phyloP scores from a whole-genome alignment of 2,888 invertebrate genomes.

The Orgyia antiqua region DNA sequence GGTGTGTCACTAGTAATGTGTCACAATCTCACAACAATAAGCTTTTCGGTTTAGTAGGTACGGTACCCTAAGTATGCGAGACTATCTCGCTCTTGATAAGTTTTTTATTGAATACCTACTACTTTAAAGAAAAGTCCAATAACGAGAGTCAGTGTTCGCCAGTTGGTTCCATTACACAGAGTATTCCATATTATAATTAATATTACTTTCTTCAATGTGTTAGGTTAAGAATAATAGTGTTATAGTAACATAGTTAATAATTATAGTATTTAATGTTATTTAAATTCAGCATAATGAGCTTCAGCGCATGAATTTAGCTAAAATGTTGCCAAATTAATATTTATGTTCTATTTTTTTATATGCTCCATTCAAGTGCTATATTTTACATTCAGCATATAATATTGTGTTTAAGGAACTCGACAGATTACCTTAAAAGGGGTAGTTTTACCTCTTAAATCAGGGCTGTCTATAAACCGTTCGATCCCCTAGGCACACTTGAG shows the following conservation, averaged over 20 bases:
- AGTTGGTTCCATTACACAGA: slow-evolving; percentile 15
- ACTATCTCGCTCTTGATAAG: too few relatives aligned
- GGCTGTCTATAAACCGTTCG: too few relatives aligned
- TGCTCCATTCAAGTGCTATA: slow-evolving; percentile 8
- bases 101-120: too few relatives aligned
- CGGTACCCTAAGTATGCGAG: too few relatives aligned
- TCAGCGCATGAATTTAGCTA: slow-evolving; percentile 28
- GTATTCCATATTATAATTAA: slow-evolving; percentile 42
- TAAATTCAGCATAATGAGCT: slow-evolving; percentile 24
- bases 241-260: slow-evolving; percentile 26
- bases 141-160: slow-evolving; percentile 13
- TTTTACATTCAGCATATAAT: slow-evolving; percentile 4
- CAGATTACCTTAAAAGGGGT: too few relatives aligned
- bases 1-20: too few relatives aligned
- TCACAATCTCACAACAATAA: too few relatives aligned
- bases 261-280: slow-evolving; percentile 14
- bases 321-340: slow-evolving; percentile 40
- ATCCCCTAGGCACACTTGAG: too few relatives aligned
- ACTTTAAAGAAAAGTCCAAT: too few relatives aligned
- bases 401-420: too few relatives aligned
- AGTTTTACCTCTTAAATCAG: too few relatives aligned
- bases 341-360: slow-evolving; percentile 20
- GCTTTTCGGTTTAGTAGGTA: too few relatives aligned
- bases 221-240: slow-evolving; percentile 42
- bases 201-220: slow-evolving; percentile 44